A percentile compares a stretch with the other conserved stretches of the same genome.
Evolutionary conservation across 1,140 invertebrate genomes (phyloP).

Genomic region (Drosophila sechellia): DNA sequence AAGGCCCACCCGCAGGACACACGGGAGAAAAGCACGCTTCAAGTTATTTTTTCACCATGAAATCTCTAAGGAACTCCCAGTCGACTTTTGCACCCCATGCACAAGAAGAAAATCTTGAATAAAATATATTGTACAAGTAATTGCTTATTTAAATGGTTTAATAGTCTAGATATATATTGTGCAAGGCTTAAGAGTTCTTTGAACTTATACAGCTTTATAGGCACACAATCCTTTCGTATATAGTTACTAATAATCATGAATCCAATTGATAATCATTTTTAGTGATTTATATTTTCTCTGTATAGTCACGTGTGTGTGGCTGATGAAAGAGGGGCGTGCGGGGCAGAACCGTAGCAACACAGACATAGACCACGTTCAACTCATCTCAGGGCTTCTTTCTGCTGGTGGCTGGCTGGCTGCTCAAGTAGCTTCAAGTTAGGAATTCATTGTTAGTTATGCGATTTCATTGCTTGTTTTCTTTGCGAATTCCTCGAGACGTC

Average conservation of each 20-base stretch:
- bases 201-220: too few species aligned
- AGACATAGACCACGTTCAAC: conserved; percentile 67
- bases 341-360: conserved; percentile 19
- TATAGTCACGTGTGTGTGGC: conserved; percentile 44
- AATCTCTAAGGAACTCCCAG: conserved; percentile 65
- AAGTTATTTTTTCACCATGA: conserved; percentile 67
- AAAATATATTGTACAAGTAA: neutral
- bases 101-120: neutral
- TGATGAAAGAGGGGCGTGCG: neutral
- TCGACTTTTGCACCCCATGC: conserved; percentile 42
- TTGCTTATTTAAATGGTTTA: neutral
- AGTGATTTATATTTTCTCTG: conserved; percentile 12
- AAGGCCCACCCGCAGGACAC: conserved; percentile 42
- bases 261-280: neutral
- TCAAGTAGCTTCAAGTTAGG: conserved; percentile 81
- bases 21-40: conserved; percentile 49
- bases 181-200: neutral
- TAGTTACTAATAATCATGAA: too few species aligned
- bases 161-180: neutral
- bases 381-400: conserved; percentile 46
- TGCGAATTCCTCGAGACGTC: conserved; percentile 70
- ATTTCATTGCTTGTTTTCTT: conserved; percentile 83
- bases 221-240: too few species aligned
- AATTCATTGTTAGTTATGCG: conserved; percentile 83
- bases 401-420: conserved; percentile 55